phyloP scores from a whole-genome alignment of 2,888 invertebrate genomes.

The Netelia inedita region DNA sequence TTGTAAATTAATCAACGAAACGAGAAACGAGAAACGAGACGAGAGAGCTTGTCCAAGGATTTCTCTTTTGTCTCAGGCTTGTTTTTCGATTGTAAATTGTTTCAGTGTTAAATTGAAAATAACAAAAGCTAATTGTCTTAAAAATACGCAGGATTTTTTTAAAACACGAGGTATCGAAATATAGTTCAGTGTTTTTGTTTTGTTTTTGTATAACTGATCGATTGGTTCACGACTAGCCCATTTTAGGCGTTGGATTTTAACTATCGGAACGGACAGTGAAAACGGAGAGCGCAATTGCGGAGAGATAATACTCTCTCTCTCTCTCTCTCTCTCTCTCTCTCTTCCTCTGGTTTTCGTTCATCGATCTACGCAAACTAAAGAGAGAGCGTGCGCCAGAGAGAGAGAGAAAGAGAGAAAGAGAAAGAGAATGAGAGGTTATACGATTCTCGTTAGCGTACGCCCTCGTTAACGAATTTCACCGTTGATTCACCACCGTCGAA shows the following conservation, averaged over 20 bases:
- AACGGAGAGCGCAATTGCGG: constrained; percentile 14
- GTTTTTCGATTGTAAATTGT: too few relatives aligned
- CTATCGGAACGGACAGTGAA: neutral
- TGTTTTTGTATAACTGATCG: neutral
- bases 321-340: constrained; percentile 1
- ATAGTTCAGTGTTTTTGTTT: neutral
- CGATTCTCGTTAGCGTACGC: constrained; percentile 45
- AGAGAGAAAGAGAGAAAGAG: too few relatives aligned
- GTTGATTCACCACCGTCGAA: constrained; percentile 31
- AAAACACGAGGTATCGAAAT: too few relatives aligned
- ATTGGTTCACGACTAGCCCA: neutral
- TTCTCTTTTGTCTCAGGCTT: too few relatives aligned
- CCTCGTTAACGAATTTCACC: constrained; percentile 41
- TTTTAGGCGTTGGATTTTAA: neutral
- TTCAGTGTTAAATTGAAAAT: too few relatives aligned
- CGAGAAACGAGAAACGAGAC: too few relatives aligned
- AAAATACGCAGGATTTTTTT: too few relatives aligned
- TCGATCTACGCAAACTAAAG: neutral
- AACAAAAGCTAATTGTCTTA: too few relatives aligned
- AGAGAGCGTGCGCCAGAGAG: neutral
- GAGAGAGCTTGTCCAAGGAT: too few relatives aligned
- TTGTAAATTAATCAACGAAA: too few relatives aligned
- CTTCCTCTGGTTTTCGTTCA: constrained; percentile 30
- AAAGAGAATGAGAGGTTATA: too few relatives aligned
- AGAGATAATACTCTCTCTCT: constrained; percentile 16